phyloP scores from a whole-genome alignment of 2,888 invertebrate species.

The Hypolimnas misippus region DNA sequence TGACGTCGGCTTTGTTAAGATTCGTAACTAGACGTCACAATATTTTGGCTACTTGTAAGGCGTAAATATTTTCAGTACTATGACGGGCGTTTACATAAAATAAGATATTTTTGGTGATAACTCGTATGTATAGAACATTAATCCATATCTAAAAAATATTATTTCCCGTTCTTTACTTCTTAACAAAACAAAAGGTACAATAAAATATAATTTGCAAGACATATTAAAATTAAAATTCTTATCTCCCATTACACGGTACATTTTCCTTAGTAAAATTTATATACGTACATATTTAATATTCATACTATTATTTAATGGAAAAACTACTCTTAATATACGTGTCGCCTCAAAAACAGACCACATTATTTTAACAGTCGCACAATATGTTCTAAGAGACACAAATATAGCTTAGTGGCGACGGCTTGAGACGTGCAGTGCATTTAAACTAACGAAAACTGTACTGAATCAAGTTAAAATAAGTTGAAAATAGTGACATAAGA shows the following conservation, averaged over 20 bases:
- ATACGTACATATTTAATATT: no score
- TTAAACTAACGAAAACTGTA: slow-evolving; percentile 48
- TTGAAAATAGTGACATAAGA: background rate
- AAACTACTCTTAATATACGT: background rate
- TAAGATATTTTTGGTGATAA: no score
- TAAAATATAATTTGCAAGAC: no score
- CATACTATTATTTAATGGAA: background rate
- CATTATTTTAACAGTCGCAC: slow-evolving; percentile 2
- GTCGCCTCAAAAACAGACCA: background rate
- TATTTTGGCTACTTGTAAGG: background rate
- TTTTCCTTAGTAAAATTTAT: no score
- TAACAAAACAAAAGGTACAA: no score
- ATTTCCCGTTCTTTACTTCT: no score
- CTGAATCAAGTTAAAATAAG: background rate
- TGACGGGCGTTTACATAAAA: no score
- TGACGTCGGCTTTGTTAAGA: slow-evolving; percentile 63
- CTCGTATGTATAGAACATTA: no score
- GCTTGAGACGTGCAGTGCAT: slow-evolving; percentile 55
- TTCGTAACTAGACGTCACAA: slow-evolving; percentile 7
- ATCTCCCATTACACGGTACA: no score
- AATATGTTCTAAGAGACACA: slow-evolving; percentile 13
- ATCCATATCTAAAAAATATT: no score
- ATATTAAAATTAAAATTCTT: no score
- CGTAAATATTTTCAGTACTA: no score
- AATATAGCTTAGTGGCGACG: slow-evolving; percentile 38